Conservation (phyloP, 2,888 invertebrate genomes). For the Eucera pruinosa region DNA sequence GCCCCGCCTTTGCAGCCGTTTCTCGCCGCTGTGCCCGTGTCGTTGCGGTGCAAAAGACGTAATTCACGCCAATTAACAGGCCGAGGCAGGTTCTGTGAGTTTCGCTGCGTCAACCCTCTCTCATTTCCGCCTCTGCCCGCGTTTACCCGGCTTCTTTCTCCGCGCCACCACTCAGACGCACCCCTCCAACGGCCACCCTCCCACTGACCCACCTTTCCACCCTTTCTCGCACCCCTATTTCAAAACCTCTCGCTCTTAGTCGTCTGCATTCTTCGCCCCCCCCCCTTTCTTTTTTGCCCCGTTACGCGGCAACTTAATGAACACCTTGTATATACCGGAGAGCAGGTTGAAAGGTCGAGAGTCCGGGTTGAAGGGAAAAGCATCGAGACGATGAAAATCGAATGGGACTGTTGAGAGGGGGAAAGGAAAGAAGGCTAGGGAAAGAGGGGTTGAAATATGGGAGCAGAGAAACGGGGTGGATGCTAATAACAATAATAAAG, state of each 20-base stretch:
- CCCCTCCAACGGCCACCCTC: slow-evolving; percentile 44
- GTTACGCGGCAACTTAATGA: slow-evolving; percentile 70
- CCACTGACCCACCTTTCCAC: slow-evolving; percentile 51
- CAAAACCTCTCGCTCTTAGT: background rate
- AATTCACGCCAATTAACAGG: slow-evolving; percentile 78
- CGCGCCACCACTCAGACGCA: slow-evolving; percentile 70
- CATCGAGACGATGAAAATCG: slow-evolving; percentile 14
- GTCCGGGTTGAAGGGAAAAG: background rate
- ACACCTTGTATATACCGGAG: slow-evolving; percentile 36
- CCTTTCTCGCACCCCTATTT: slow-evolving; percentile 17
- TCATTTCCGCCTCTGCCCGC: slow-evolving; percentile 60
- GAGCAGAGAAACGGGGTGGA: slow-evolving; percentile 43
- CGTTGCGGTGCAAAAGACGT: slow-evolving; percentile 73
- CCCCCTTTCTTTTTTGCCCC: slow-evolving; percentile 27
- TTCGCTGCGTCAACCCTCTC: slow-evolving; percentile 70
- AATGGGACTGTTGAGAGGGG: background rate
- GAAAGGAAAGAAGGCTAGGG: slow-evolving; percentile 4
- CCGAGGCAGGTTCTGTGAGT: slow-evolving; percentile 54
- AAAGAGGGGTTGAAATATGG: slow-evolving; percentile 58
- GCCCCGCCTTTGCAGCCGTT: slow-evolving; percentile 22
- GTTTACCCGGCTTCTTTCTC: slow-evolving; percentile 72
- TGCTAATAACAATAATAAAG: slow-evolving; percentile 72
- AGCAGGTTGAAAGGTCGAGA: background rate
- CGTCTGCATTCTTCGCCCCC: slow-evolving; percentile 16
- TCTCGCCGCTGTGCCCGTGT: slow-evolving; percentile 52